Percentiles rank a stretch among this genome's conserved stretches.
Conservation (phyloP, 2,797 vertebrate species). For the Mionectes olivaceus region DNA sequence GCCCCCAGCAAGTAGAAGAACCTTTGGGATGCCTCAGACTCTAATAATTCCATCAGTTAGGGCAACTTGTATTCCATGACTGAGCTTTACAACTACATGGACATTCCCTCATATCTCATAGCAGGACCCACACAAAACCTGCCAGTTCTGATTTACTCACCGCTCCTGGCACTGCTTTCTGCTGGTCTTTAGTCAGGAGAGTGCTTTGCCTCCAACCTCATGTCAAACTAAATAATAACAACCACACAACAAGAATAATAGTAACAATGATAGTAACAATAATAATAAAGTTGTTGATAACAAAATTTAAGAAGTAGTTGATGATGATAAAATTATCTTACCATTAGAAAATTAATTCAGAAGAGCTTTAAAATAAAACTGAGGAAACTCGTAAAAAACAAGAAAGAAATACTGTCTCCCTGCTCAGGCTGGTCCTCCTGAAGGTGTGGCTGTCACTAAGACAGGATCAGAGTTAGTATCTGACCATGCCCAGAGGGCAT, state of each 20-base stretch:
- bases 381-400: not conserved
- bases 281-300: fast-evolving
- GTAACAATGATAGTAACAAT: not conserved
- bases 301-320: not conserved
- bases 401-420: not conserved
- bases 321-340: not conserved
- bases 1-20: not conserved
- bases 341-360: not conserved
- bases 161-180: not conserved
- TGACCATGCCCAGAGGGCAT: not conserved
- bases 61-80: not conserved
- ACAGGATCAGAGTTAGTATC: not conserved
- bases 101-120: not conserved
- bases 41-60: not conserved
- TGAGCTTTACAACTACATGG: fast-evolving
- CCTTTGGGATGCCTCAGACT: not conserved
- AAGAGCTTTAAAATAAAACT: not conserved
- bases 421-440: not conserved
- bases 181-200: not conserved
- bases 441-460: not conserved
- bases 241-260: fast-evolving
- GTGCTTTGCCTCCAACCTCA: not conserved
- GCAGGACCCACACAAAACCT: not conserved
- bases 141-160: not conserved
- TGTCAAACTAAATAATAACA: not conserved